Percentiles rank a stretch among this genome's conserved stretches.
phyloP scores from a whole-genome alignment of 2,797 vertebrate genomes.

The Vultur gryphus region DNA sequence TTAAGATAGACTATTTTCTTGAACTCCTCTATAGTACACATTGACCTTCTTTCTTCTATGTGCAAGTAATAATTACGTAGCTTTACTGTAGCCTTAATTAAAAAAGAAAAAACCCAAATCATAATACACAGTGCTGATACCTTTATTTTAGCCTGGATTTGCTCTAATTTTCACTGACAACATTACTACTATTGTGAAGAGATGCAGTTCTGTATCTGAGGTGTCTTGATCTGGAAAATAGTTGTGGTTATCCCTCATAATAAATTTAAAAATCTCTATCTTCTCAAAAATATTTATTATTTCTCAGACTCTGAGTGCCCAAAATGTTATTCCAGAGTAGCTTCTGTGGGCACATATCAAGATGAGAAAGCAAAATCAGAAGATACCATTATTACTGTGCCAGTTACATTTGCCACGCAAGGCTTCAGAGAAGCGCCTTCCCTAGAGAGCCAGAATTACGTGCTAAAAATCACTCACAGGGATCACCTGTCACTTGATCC shows the following conservation, averaged over 20 bases:
- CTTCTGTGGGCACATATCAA: not conserved
- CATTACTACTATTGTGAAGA: not conserved
- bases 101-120: not conserved
- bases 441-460: not conserved
- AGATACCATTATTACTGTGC: not conserved
- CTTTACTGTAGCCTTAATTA: not conserved
- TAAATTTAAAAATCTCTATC: not conserved
- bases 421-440: not conserved
- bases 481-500: not conserved
- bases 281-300: not conserved
- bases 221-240: not conserved
- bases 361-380: not conserved
- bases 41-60: not conserved
- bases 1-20: not conserved
- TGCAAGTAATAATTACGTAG: not conserved
- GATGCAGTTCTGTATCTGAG: not conserved
- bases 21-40: not conserved
- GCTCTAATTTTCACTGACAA: not conserved
- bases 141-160: not conserved
- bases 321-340: not conserved
- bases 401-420: not conserved
- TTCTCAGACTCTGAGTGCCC: not conserved
- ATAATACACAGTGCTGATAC: not conserved
- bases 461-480: not conserved
- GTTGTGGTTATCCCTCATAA: not conserved